Conservation (phyloP, 2,888 invertebrate genomes). For the Pantelozetes paolii region DNA sequence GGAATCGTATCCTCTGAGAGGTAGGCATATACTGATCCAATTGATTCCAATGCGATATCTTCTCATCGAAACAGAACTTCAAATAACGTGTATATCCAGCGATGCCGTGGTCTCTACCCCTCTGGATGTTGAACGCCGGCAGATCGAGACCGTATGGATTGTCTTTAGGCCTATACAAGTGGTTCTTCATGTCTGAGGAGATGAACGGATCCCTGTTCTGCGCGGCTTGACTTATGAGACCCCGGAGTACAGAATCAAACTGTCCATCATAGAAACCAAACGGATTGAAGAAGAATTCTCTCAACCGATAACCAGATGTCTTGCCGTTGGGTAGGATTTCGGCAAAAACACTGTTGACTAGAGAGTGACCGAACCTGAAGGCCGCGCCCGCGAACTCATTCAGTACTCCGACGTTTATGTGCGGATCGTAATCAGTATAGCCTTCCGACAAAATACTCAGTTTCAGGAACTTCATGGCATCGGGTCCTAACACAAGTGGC, state of each 20-base stretch:
- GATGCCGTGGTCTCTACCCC: conserved; percentile 72
- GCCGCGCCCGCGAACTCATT: conserved; percentile 80
- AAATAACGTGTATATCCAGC: conserved; percentile 72
- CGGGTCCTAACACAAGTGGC: conserved; percentile 69
- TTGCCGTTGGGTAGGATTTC: conserved; percentile 69
- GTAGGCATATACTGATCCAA: conserved; percentile 55
- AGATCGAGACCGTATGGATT: conserved; percentile 75
- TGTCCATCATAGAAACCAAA: conserved; percentile 50
- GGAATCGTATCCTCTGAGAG: conserved; percentile 50
- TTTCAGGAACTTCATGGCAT: conserved; percentile 48
- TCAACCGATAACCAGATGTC: conserved; percentile 59
- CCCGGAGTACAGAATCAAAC: conserved; percentile 55
- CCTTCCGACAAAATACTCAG: conserved; percentile 62
- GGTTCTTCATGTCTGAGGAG: conserved; percentile 53
- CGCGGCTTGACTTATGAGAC: conserved; percentile 54
- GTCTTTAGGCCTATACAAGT: conserved; percentile 75
- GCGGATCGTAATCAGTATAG: conserved; percentile 63
- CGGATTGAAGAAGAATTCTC: conserved; percentile 85
- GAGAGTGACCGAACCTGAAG: conserved; percentile 59
- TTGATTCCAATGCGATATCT: conserved; percentile 63
- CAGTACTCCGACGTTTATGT: conserved; percentile 69
- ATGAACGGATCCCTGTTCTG: conserved; percentile 56
- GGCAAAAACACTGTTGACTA: conserved; percentile 71
- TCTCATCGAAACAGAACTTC: conserved; percentile 65
- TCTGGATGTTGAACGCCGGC: conserved; percentile 70